phyloP scores from a whole-genome alignment of 2,113 vertebrate species.

The Tiliqua scincoides region DNA sequence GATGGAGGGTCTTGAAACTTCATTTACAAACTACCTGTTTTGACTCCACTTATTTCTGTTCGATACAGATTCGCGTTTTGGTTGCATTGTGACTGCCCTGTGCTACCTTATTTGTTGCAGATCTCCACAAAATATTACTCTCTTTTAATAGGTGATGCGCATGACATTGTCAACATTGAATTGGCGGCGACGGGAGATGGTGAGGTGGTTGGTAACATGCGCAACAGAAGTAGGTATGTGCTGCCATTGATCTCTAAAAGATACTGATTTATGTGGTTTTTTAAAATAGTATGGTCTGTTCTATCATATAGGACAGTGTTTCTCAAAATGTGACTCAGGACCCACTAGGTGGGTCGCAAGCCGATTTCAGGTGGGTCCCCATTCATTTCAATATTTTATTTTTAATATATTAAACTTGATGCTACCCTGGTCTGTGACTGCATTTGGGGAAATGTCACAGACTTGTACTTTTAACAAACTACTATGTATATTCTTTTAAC shows the following conservation, averaged over 20 bases:
- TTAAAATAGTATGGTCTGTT: background rate
- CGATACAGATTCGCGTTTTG: background rate
- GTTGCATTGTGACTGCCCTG: background rate
- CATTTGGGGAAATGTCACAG: no score
- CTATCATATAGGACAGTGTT: no score
- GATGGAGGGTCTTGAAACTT: background rate
- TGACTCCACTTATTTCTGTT: background rate
- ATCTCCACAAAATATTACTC: background rate
- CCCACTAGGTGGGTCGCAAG: no score
- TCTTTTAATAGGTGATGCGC: slow-evolving; percentile 80
- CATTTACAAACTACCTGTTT: background rate
- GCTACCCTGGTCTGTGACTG: no score
- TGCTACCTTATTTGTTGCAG: slow-evolving; percentile 7
- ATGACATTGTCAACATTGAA: slow-evolving; percentile 87
- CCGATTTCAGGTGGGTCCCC: no score
- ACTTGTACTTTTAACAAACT: no score
- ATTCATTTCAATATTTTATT: no score
- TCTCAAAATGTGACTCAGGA: no score
- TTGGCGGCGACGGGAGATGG: slow-evolving; percentile 87
- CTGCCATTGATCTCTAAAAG: background rate
- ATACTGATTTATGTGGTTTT: slow-evolving; percentile 12
- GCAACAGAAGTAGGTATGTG: slow-evolving; percentile 88
- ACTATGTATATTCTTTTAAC: no score
- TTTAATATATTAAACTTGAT: no score
- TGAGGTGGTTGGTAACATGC: slow-evolving; percentile 87